Conservation (phyloP, 2,888 invertebrate species). For the Laspeyria flexula region DNA sequence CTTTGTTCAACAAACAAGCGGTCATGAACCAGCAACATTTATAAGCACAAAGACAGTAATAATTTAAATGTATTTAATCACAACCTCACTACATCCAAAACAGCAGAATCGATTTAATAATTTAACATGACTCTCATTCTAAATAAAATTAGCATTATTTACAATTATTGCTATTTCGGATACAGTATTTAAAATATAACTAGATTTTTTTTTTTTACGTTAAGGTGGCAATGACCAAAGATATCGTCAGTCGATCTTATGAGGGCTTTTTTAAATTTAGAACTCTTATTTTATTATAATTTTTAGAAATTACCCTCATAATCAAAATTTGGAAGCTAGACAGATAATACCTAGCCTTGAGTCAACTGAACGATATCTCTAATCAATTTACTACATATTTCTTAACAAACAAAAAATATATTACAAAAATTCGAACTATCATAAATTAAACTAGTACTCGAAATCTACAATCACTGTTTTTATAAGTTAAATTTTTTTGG, state of each 20-base stretch:
- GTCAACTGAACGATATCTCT: background rate
- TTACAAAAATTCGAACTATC: conserved; percentile 31
- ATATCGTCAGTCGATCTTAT: background rate
- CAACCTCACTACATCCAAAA: conserved; percentile 57
- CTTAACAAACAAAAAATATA: conserved; percentile 30
- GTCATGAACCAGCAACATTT: conserved; percentile 25
- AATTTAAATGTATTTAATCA: conserved; percentile 56
- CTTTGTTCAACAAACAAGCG: conserved; percentile 7
- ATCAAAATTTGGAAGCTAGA: background rate
- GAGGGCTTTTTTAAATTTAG: too few species aligned
- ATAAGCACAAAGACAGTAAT: conserved; percentile 39
- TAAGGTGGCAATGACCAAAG: conserved; percentile 22
- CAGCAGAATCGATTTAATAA: conserved; percentile 46
- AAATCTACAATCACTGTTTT: conserved; percentile 25
- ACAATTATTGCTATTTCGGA: conserved; percentile 46
- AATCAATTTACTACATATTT: conserved; percentile 14
- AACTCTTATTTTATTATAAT: too few species aligned
- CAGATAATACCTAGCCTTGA: background rate
- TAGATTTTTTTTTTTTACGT: conserved; percentile 15
- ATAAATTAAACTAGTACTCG: conserved; percentile 32
- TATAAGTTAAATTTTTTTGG: conserved; percentile 33
- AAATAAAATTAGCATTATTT: conserved; percentile 34
- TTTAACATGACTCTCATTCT: conserved; percentile 34
- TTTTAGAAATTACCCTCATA: too few species aligned
- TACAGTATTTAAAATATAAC: conserved; percentile 39